A percentile compares a stretch with the other conserved stretches of the same genome.
These are phyloP conservation scores for Oryzias woworae DNA, from an alignment of 2,113 vertebrate species.

Conservation along the genomic window DNA sequence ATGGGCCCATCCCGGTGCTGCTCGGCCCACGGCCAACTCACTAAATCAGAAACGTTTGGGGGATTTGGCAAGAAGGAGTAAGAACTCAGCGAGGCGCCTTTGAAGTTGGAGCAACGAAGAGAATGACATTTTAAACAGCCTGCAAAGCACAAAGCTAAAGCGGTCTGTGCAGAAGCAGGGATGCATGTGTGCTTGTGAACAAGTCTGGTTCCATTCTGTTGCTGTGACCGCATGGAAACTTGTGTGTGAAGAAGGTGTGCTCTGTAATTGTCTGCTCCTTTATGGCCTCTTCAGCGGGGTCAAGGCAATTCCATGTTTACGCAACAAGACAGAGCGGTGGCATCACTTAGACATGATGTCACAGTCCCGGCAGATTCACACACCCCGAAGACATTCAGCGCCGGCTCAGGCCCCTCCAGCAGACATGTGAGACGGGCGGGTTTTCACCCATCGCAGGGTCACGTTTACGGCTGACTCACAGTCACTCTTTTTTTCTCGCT, in stretches of 20 bases:
- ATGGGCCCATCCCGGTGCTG: constrained; percentile 69
- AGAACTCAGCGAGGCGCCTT: constrained; percentile 71
- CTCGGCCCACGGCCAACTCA: constrained; percentile 76
- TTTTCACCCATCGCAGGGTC: constrained; percentile 35
- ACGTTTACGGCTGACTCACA: constrained; percentile 57
- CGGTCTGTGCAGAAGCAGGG: constrained; percentile 40
- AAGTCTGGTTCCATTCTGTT: too few species aligned
- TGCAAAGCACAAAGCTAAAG: constrained; percentile 76
- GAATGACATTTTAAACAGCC: constrained; percentile 80
- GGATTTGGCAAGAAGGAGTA: constrained; percentile 81
- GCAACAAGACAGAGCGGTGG: constrained; percentile 51
- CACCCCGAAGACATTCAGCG: constrained; percentile 26
- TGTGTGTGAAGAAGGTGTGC: constrained; percentile 21
- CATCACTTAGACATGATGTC: constrained; percentile 71
- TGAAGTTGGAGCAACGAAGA: constrained; percentile 76
- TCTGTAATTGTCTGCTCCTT: constrained; percentile 49
- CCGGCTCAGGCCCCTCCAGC: too few species aligned
- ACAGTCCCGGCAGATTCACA: constrained; percentile 44
- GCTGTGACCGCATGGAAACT: not conserved
- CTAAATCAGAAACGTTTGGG: constrained; percentile 81
- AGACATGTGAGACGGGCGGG: constrained; percentile 45
- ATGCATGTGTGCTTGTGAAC: not conserved
- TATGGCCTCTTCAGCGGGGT: constrained; percentile 56
- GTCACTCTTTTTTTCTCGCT: constrained; percentile 40
- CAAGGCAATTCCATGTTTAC: constrained; percentile 54